These are phyloP conservation scores for Horisme vitalbata DNA, from an alignment of 2,888 invertebrate genomes.

Conservation along the genomic window DNA sequence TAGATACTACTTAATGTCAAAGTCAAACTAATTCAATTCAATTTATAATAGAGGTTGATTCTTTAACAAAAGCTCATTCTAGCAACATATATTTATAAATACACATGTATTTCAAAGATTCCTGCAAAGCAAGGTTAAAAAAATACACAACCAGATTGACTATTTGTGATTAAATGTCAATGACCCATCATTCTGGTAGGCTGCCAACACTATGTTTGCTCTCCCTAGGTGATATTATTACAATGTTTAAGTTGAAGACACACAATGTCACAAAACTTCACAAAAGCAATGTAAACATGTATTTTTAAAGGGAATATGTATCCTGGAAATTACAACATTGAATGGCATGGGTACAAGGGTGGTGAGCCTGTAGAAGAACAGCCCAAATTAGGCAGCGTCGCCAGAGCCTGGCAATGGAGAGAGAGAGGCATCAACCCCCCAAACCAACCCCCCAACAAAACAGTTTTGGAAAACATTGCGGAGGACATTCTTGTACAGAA, in stretches of 20 bases:
- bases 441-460: constrained; percentile 67
- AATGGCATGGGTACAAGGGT: constrained; percentile 66
- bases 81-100: no score
- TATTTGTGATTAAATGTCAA: not conserved
- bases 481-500: constrained; percentile 86
- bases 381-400: constrained; percentile 63
- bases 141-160: no score
- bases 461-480: constrained; percentile 84
- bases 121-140: no score
- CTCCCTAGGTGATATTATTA: not conserved
- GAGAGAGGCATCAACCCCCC: constrained; percentile 68
- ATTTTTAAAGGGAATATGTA: constrained; percentile 53
- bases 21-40: no score
- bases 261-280: not conserved
- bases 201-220: constrained; percentile 1
- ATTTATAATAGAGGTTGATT: no score
- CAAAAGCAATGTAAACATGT: constrained; percentile 3
- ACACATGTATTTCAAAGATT: no score
- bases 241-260: no score
- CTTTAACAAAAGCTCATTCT: no score
- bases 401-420: constrained; percentile 75
- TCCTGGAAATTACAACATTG: constrained; percentile 66
- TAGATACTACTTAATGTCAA: no score
- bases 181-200: not conserved
- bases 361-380: constrained; percentile 61